Percentiles rank a stretch among this genome's conserved stretches.
Evolutionary conservation across 2,113 vertebrate genomes (phyloP).

Genomic region (Sarotherodon lohbergeri): DNA sequence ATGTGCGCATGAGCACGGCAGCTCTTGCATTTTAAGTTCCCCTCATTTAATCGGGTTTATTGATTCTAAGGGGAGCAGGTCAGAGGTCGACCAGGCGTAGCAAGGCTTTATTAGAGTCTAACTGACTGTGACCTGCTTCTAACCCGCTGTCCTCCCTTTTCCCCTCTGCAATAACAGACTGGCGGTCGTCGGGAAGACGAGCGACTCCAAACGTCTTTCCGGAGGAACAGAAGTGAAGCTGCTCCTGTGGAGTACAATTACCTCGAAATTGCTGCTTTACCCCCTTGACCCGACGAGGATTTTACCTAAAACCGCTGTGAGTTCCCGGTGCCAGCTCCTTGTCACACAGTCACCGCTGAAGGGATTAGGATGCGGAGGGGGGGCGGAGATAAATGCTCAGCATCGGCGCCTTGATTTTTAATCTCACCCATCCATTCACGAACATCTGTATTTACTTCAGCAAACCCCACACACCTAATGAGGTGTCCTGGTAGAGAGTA

Average conservation of each 20-base stretch:
- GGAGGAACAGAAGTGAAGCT: conserved; percentile 29
- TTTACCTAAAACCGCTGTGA: conserved; percentile 61
- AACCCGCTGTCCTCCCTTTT: conserved; percentile 33
- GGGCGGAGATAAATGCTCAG: not conserved
- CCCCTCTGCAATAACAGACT: conserved; percentile 45
- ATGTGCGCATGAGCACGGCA: not conserved
- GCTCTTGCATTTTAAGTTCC: not conserved
- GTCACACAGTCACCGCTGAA: not conserved
- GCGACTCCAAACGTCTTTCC: conserved; percentile 7
- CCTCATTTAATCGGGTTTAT: not conserved
- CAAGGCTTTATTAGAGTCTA: conserved; percentile 9
- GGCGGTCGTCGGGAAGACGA: conserved; percentile 25
- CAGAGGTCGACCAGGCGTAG: not conserved
- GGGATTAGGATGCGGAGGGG: not conserved
- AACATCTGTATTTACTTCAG: conserved; percentile 24
- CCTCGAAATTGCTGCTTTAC: conserved; percentile 31
- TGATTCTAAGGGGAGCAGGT: not conserved
- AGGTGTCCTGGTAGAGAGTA: not conserved
- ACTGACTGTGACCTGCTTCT: conserved; percentile 10
- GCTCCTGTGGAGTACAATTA: conserved; percentile 54
- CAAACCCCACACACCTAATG: conserved; percentile 8
- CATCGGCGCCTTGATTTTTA: not conserved
- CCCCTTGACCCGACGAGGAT: conserved; percentile 40
- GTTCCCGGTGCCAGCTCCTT: not conserved
- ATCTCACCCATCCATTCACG: not conserved